phyloP scores from a whole-genome alignment of 2,888 invertebrate species.

The Ophraella communa region DNA sequence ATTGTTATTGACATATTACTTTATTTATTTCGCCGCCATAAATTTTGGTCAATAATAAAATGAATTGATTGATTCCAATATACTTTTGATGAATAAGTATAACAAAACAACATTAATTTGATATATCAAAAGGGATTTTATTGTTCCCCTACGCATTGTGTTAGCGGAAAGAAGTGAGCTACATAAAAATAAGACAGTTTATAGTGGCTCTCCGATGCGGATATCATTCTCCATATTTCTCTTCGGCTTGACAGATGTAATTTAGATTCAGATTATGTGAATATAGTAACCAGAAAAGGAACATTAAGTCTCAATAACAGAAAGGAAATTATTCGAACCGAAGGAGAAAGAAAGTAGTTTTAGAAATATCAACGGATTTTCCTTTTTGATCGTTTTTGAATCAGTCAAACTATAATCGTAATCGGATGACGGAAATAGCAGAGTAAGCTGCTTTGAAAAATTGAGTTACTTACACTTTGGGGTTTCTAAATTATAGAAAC shows the following conservation, averaged over 20 bases:
- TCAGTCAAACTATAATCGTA: not conserved
- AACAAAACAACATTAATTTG: too few relatives aligned
- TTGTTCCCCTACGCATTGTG: not conserved
- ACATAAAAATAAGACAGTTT: conserved; percentile 9
- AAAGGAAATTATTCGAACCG: conserved; percentile 22
- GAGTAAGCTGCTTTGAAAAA: not conserved
- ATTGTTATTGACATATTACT: too few relatives aligned
- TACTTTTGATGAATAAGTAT: too few relatives aligned
- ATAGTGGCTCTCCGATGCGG: conserved; percentile 14
- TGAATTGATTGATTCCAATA: too few relatives aligned
- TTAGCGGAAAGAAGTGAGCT: not conserved
- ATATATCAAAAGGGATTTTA: too few relatives aligned
- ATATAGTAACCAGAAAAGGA: conserved; percentile 17
- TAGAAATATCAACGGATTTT: conserved; percentile 19
- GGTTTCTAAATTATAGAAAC: not conserved
- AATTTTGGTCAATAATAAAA: too few relatives aligned
- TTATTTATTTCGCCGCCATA: too few relatives aligned
- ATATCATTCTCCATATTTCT: conserved; percentile 19
- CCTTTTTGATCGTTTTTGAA: conserved; percentile 7
- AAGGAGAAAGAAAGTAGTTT: conserved; percentile 15
- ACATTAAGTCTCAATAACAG: conserved; percentile 18
- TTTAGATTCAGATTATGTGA: conserved; percentile 23
- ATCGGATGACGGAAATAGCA: not conserved
- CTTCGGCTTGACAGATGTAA: conserved; percentile 21
- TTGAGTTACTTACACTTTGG: not conserved